phyloP scores from a whole-genome alignment of 2,113 vertebrate genomes.

The Hucho hucho region DNA sequence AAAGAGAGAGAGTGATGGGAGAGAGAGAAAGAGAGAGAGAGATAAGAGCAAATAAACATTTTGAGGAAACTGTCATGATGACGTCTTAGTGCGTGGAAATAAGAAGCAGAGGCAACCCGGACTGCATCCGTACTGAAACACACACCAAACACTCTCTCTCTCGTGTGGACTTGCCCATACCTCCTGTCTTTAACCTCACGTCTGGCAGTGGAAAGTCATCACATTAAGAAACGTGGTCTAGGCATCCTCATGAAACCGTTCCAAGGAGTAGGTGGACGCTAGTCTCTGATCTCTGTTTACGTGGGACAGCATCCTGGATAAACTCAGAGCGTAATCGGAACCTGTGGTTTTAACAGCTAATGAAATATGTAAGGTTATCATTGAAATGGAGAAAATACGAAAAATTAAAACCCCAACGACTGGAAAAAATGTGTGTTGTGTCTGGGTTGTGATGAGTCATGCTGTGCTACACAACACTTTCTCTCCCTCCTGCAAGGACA shows the following conservation, averaged over 20 bases:
- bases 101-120: neutral
- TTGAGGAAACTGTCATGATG: neutral
- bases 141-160: neutral
- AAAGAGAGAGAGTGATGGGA: too few relatives aligned
- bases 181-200: neutral
- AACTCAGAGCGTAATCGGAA: neutral
- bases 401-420: neutral
- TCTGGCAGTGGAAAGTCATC: conserved; percentile 29
- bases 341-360: conserved; percentile 31
- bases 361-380: conserved; percentile 6
- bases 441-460: conserved; percentile 30
- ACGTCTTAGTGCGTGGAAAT: neutral
- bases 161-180: neutral
- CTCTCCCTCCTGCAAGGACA: neutral
- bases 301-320: neutral
- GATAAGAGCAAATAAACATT: neutral
- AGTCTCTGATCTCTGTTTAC: neutral
- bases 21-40: too few relatives aligned
- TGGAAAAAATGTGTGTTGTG: conserved; percentile 40
- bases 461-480: conserved; percentile 33
- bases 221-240: neutral
- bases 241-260: too few relatives aligned
- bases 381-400: conserved; percentile 31
- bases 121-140: neutral
- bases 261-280: too few relatives aligned